Evolutionary conservation across 2,888 invertebrate species (phyloP).

Genomic region (Drosophila eohydei): DNA sequence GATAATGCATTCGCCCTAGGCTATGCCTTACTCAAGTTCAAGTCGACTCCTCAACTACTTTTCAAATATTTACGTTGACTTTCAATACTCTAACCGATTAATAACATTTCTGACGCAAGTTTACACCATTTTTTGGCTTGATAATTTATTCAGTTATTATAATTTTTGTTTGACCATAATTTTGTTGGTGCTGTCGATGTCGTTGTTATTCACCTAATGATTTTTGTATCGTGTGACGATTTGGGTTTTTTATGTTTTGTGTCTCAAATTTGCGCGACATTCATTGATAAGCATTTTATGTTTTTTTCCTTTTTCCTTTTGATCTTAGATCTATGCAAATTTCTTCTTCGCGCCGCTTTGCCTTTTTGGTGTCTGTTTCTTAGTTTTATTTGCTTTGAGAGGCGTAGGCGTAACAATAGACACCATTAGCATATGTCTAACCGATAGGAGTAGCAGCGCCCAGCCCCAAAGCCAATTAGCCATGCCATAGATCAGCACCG

Average conservation of each 20-base stretch:
- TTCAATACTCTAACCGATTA: slow-evolving; percentile 13
- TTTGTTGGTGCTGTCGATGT: slow-evolving; percentile 7
- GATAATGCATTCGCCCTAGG: slow-evolving; percentile 1
- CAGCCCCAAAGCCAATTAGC: slow-evolving; percentile 67
- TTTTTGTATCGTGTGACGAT: slow-evolving; percentile 34
- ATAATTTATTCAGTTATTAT: slow-evolving; percentile 2
- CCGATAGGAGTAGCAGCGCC: slow-evolving; percentile 23
- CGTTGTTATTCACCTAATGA: slow-evolving; percentile 18
- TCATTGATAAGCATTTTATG: slow-evolving; percentile 49
- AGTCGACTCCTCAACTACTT: slow-evolving; percentile 20
- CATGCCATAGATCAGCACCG: slow-evolving; percentile 70
- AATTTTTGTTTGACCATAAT: slow-evolving; percentile 5
- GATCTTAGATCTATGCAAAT: slow-evolving; percentile 61
- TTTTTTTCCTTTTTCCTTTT: neutral
- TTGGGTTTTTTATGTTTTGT: slow-evolving; percentile 15
- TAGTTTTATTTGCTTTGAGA: slow-evolving; percentile 18
- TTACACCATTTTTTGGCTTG: neutral
- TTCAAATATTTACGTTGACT: slow-evolving; percentile 8
- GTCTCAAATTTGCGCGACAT: slow-evolving; percentile 21
- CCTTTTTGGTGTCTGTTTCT: slow-evolving; percentile 19
- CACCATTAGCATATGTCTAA: slow-evolving; percentile 67
- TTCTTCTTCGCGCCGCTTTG: slow-evolving; percentile 26
- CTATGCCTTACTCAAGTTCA: slow-evolving; percentile 38
- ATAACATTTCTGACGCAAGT: neutral
- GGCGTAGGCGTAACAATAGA: slow-evolving; percentile 75